Base-by-base conservation (phyloP, 2,888 invertebrate species). In the Cephus rjabovi region DNA sequence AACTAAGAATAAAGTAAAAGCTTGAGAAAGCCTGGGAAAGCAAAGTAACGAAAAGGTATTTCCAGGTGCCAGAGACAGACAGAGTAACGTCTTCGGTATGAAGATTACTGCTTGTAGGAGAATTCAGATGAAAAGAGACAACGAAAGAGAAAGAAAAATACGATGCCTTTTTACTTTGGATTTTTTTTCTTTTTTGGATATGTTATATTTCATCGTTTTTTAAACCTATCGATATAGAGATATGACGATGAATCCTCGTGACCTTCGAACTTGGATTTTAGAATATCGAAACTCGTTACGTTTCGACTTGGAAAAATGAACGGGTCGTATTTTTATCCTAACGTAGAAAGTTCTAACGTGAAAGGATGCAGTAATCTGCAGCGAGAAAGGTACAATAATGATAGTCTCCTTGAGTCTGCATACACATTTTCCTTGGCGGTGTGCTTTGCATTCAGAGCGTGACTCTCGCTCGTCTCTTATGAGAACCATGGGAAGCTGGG, bases 361-460 rank as follows among this genome's bases (percentile, higher is more conserved):
- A 82, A 82, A 82, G 78, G 82, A 79, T 82, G 73, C 78, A 74
- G 81, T 79, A 81, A 81, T 82, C 81, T 81, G 40, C 35, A 34
- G 35, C n/a, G 33, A 23, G 74, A 74, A 35, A 35, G 35, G 35
- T n/a, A 35, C 74, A 35, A 74, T 37, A 35, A 74, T 37, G 74
- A 74, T 34, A 30, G 35, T 30, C 74, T 33, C n/a, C 35, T 74
- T 74, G 30, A 71, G 71, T 74, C 33, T 35, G n/a, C 35, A 37
- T 37, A 74, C 74, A 35, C 33, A 74, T 37, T 34, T 35, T 35
- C 34, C 74, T 37, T 34, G 33, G 74, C 74, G 74, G 74, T 74
- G 74, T 33, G 34, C 35, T 74, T 74, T 74, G 74, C 74, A 74
- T 74, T 74, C 74, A 74, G 74, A 74, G 34, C 74, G 74, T 37